Base-by-base conservation (phyloP, 2,888 invertebrate species). In the Tyria jacobaeae region DNA sequence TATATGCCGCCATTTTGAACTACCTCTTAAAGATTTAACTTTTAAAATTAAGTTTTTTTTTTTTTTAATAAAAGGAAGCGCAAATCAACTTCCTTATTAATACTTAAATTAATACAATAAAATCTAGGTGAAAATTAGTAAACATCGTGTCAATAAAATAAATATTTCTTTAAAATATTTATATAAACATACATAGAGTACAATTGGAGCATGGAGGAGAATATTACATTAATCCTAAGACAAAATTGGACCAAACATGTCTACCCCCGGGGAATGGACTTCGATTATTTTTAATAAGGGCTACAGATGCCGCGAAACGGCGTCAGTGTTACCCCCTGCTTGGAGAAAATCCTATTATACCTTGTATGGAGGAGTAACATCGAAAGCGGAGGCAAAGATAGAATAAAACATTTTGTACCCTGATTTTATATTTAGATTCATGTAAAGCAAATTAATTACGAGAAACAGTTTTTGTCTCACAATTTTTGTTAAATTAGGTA, bases 211-310 rank as follows among this genome's bases (percentile, higher is more conserved):
- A 49, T 37, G 24, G 34, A 48, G n/a, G 57, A 24, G 35, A 25
- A 47, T 66, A 65, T 66, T 52, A 66, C 66, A 21, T 57, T 69
- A 69, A 68, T 66, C 62, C 60, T 56, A 60, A 54, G 53, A 64
- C 58, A 35, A 62, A 75, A 75, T 73, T 76, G 65, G 64, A 75
- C 70, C 63, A 68, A 74, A 68, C 62, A 70, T 64, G 68, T 66
- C 68, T 6, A 49, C 62, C 15, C 74, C 74, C n/a, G 31, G 73
- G 70, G 79, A 62, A 55, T 57, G 54, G 57, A 73, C 31, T 72
- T 75, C 75, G 78, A 80, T 79, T 80, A 74, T 73, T 73, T 80
- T 78, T 80, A 82, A 81, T 81, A 80, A 75, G 76, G 67, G 72
- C 57, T 72, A 71, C 83, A 84, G 80, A 84, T 83, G 83, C 63